A percentile compares a stretch with the other conserved stretches of the same genome.
Evolutionary conservation across 2,113 vertebrate genomes (phyloP).

Genomic region (Elaphurus davidianus): DNA sequence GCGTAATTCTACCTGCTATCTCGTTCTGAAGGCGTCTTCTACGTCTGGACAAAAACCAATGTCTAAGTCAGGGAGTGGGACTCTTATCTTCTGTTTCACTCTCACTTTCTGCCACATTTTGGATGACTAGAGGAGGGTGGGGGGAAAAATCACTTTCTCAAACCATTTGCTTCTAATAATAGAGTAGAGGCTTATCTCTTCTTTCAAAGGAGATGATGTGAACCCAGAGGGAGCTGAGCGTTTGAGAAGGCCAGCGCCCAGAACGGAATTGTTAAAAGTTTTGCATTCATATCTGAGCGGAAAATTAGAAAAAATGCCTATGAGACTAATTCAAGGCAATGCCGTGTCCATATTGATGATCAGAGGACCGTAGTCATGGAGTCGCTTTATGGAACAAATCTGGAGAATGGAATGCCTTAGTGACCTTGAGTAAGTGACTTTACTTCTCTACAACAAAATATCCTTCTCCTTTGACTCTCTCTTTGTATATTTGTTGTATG

Average conservation of each 20-base stretch:
- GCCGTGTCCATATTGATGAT: rapidly evolving
- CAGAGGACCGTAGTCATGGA: not conserved
- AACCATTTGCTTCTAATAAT: conserved; percentile 1
- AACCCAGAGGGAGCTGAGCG: not conserved
- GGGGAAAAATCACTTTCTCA: not conserved
- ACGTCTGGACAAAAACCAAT: conserved; percentile 9
- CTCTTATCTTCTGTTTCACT: not conserved
- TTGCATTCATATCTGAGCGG: not conserved
- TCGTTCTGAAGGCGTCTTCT: conserved; percentile 17
- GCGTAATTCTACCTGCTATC: conserved; percentile 29
- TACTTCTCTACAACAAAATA: not conserved
- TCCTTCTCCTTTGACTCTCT: not conserved
- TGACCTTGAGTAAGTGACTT: not conserved
- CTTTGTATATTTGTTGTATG: not conserved
- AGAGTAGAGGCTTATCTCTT: not conserved
- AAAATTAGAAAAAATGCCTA: not conserved
- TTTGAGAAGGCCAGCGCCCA: not conserved
- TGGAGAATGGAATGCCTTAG: not conserved
- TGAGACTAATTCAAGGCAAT: not conserved
- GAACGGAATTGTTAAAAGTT: not conserved
- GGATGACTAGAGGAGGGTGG: not conserved
- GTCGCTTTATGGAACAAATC: not conserved
- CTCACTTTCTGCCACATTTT: not conserved
- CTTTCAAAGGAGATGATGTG: not conserved
- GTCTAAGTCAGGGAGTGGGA: not conserved